Conservation (phyloP, 2,888 invertebrate genomes). For the Drosophila merina region DNA sequence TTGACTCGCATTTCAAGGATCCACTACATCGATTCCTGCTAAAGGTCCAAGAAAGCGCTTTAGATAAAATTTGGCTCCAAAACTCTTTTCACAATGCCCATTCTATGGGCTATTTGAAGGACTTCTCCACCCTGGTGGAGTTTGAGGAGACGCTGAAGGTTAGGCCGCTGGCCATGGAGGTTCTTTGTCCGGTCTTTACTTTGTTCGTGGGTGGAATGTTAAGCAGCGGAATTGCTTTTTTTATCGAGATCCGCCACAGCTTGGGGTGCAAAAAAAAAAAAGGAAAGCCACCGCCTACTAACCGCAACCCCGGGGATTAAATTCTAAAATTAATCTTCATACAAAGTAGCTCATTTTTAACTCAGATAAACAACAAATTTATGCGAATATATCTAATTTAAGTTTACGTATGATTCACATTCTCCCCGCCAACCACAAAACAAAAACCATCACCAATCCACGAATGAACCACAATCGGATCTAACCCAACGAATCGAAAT, state of each 20-base stretch:
- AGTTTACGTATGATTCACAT: slow-evolving; percentile 54
- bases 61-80: slow-evolving; percentile 43
- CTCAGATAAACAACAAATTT: slow-evolving; percentile 9
- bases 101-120: slow-evolving; percentile 51
- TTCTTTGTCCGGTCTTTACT: slow-evolving; percentile 47
- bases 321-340: slow-evolving; percentile 38
- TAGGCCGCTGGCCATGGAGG: slow-evolving; percentile 37
- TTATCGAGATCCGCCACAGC: slow-evolving; percentile 41
- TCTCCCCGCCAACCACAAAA: slow-evolving; percentile 53
- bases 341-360: slow-evolving; percentile 53
- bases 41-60: slow-evolving; percentile 50
- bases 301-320: slow-evolving; percentile 45
- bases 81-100: slow-evolving; percentile 43
- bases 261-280: slow-evolving; percentile 14
- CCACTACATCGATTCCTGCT: slow-evolving; percentile 54
- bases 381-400: slow-evolving; percentile 20
- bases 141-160: slow-evolving; percentile 3
- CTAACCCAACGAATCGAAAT: slow-evolving; percentile 46
- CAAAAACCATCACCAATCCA: slow-evolving; percentile 34
- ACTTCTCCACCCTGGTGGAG: slow-evolving; percentile 46
- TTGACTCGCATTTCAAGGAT: slow-evolving; percentile 69
- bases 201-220: slow-evolving; percentile 50
- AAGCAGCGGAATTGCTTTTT: slow-evolving; percentile 47
- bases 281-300: slow-evolving; percentile 11
- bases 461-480: slow-evolving; percentile 45